Evolutionary conservation across 1,140 invertebrate genomes (phyloP), one percentile per base, ranked within the genome.

Genomic region (Oryctes rhinoceros): DNA sequence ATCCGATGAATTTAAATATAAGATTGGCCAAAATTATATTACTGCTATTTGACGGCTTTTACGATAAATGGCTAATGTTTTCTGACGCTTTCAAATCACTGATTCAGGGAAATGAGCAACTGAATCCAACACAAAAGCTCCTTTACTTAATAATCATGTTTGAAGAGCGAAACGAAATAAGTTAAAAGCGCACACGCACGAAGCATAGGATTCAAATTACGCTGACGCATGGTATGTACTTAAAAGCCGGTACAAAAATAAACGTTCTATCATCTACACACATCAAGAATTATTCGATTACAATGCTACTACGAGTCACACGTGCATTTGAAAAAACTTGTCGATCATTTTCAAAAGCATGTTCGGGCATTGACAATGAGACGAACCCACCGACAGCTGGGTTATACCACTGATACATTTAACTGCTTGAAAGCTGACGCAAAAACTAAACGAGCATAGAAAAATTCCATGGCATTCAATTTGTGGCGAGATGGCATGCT

Each of bases 231-330:
- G 86, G 85, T 79, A 85, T 9, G 53, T 86, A 47, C 81, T 89
- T 53, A 85, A 85, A 65, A 80, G 84, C 30, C 81, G 86, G 20
- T 89, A 85, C 78, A 85, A 88, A 18, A 87, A 87, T 80, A 86
- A 85, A 80, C 18, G 84, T 71, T 37, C 87, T 49, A 86, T 86
- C 24, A 81, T 87, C n/a, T 83, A 86, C 7, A 75, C 10, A 44
- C 74, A 76, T 18, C 15, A 39, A 30, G 35, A 39, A 44, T 47
- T 76, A 9, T 76, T 76, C 39, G 74, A 76, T 44, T 44, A 44
- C 44, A 47, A 9, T 76, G 18, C 74, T n/a, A 76, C n/a, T 11
- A 76, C 3, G 74, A 76, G 44, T 76, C 74, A 76, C 74, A 76
- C 35, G 74, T 39, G 15, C 10, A 76, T 44, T 76, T 76, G 30